Percentiles rank a stretch among this genome's conserved stretches.
Evolutionary conservation across 30 jellyfish, hydroid and myxozoan genomes (phyloP).

Genomic region (Cassiopea xamachana): DNA sequence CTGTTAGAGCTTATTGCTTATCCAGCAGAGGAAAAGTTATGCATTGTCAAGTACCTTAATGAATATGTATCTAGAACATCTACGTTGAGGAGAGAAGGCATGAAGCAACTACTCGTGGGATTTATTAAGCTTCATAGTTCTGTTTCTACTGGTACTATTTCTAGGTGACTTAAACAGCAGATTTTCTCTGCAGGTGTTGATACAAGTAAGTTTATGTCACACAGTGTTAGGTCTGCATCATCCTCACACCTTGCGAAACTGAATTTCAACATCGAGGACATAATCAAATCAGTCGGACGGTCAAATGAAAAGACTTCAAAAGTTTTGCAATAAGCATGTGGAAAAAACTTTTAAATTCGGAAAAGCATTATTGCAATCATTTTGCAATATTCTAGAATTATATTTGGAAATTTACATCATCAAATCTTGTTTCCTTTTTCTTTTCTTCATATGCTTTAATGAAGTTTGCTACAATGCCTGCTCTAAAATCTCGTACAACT

Average conservation of each 20-base stretch:
- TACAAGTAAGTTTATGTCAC: conserved; percentile 23
- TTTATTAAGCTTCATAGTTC: conserved; percentile 44
- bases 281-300: conserved; percentile 42
- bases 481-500: too few species aligned
- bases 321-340: conserved; percentile 5
- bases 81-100: conserved; percentile 15
- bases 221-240: conserved; percentile 50
- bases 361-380: conserved; percentile 4
- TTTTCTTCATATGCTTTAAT: background rate
- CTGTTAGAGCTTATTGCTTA: conserved; percentile 41
- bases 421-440: background rate
- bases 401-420: background rate
- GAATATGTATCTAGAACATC: conserved; percentile 21
- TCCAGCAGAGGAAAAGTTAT: conserved; percentile 20
- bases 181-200: conserved; percentile 53
- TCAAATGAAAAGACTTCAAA: conserved; percentile 34
- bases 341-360: conserved; percentile 33
- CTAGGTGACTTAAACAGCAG: conserved; percentile 38
- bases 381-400: background rate
- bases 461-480: conserved; percentile 40
- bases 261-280: conserved; percentile 5
- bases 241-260: conserved; percentile 34
- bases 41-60: conserved; percentile 44
- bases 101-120: conserved; percentile 29
- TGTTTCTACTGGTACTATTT: conserved; percentile 53